A percentile compares a stretch with the other conserved stretches of the same genome.
Conservation (phyloP, 2,113 vertebrate genomes). For the Xyliphius kryptos region DNA sequence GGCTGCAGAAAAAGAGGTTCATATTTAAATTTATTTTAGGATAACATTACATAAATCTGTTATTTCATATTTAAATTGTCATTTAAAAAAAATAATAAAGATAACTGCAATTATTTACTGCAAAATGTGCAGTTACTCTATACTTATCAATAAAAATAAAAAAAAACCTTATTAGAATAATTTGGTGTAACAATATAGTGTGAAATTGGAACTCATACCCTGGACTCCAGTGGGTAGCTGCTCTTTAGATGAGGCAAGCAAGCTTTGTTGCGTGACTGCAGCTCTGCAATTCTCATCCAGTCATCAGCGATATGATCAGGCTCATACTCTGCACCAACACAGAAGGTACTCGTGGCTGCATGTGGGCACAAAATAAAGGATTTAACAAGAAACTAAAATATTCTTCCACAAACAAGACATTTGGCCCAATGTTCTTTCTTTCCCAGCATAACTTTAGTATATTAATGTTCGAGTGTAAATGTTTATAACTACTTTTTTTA, state of each 20-base stretch:
- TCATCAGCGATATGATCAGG: constrained; percentile 75
- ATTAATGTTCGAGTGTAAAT: no score
- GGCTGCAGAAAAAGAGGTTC: constrained; percentile 53
- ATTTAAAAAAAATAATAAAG: no score
- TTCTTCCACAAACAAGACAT: no score
- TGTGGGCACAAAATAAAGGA: background rate
- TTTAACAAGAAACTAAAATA: background rate
- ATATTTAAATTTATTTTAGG: background rate
- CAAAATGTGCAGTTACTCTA: no score
- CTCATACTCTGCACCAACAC: constrained; percentile 73
- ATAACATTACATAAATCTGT: no score
- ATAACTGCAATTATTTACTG: no score
- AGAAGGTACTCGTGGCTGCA: constrained; percentile 62
- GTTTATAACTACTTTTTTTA: no score
- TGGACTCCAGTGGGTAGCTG: constrained; percentile 82
- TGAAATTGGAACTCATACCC: constrained; percentile 56
- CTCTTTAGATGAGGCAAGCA: constrained; percentile 85
- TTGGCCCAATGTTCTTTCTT: no score
- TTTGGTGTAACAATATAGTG: background rate
- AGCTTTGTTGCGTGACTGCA: constrained; percentile 79
- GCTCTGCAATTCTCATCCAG: constrained; percentile 85
- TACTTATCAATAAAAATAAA: no score
- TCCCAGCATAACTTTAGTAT: no score
- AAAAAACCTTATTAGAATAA: no score
- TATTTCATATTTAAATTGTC: no score